phyloP scores from a whole-genome alignment of 2,888 invertebrate species.

The Agelastica alni region DNA sequence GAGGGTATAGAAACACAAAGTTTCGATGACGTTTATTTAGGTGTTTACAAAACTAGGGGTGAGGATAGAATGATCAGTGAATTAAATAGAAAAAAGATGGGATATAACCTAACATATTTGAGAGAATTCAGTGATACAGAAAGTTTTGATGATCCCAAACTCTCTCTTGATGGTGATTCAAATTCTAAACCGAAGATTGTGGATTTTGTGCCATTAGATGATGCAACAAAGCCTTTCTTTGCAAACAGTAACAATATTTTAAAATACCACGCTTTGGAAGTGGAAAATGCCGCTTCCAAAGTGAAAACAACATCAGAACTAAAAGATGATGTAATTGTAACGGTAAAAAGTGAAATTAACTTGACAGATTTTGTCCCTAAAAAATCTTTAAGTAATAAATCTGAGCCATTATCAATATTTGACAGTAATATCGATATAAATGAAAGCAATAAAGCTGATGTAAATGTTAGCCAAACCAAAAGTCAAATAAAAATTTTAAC shows the following conservation, averaged over 20 bases:
- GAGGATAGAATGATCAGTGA: conserved; percentile 38
- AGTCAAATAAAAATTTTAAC: not conserved
- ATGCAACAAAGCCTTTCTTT: conserved; percentile 34
- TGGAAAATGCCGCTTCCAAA: conserved; percentile 34
- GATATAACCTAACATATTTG: conserved; percentile 26
- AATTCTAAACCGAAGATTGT: conserved; percentile 36
- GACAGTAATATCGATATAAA: not conserved
- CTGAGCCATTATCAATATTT: not conserved
- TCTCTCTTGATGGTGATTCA: not conserved
- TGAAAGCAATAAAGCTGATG: not conserved
- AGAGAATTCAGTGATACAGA: conserved; percentile 31
- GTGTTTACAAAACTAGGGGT: conserved; percentile 36
- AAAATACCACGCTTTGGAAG: conserved; percentile 41
- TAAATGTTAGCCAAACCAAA: not conserved
- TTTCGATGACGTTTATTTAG: conserved; percentile 35
- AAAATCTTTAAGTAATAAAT: not conserved
- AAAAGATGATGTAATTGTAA: conserved; percentile 2
- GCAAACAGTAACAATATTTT: conserved; percentile 26
- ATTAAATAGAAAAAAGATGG: conserved; percentile 25
- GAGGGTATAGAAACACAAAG: conserved; percentile 24
- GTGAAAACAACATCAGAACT: not conserved
- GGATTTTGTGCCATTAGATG: conserved; percentile 41
- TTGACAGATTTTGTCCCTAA: no score
- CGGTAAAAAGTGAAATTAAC: not conserved
- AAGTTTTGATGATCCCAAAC: conserved; percentile 20